A percentile compares a stretch with the other conserved stretches of the same genome.
phyloP scores from a whole-genome alignment of 2,888 invertebrate genomes.

The Ptycholaimellus sp. region DNA sequence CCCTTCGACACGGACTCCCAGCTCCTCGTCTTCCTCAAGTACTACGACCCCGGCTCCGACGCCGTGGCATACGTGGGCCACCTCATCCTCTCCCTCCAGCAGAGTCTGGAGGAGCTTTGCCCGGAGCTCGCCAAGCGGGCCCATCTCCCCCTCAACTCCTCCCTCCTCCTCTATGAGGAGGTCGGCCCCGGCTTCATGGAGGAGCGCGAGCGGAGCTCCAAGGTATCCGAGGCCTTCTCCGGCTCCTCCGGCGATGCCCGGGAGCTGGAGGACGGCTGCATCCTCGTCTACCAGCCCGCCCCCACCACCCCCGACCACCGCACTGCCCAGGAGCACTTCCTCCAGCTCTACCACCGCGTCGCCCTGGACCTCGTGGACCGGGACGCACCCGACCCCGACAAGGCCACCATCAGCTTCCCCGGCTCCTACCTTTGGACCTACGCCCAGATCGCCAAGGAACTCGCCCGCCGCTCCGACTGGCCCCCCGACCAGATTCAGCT shows the following conservation, averaged over 20 bases:
- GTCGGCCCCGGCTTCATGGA: conserved; percentile 37
- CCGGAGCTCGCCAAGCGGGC: conserved; percentile 65
- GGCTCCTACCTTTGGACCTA: no score
- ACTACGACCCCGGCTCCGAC: conserved; percentile 75
- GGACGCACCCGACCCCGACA: no score
- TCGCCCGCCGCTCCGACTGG: no score
- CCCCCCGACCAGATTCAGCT: no score
- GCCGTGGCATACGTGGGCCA: conserved; percentile 87
- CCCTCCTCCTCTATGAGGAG: conserved; percentile 34
- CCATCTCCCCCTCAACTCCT: conserved; percentile 59
- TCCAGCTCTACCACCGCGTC: no score
- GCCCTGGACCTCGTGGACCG: no score
- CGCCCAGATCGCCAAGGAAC: no score
- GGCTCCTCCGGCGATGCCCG: background rate
- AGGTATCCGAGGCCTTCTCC: conserved; percentile 51
- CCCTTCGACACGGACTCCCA: conserved; percentile 36
- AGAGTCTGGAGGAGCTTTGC: conserved; percentile 44
- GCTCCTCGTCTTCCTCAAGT: conserved; percentile 73
- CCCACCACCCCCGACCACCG: conserved; percentile 12
- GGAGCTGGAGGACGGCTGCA: conserved; percentile 82
- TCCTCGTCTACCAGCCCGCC: conserved; percentile 79
- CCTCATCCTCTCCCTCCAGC: conserved; percentile 57
- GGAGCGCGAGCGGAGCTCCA: conserved; percentile 41
- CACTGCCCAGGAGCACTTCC: conserved; percentile 8
- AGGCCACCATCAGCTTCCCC: no score